phyloP scores from a whole-genome alignment of 2,888 invertebrate genomes.

The Drosophila flavopinicola region DNA sequence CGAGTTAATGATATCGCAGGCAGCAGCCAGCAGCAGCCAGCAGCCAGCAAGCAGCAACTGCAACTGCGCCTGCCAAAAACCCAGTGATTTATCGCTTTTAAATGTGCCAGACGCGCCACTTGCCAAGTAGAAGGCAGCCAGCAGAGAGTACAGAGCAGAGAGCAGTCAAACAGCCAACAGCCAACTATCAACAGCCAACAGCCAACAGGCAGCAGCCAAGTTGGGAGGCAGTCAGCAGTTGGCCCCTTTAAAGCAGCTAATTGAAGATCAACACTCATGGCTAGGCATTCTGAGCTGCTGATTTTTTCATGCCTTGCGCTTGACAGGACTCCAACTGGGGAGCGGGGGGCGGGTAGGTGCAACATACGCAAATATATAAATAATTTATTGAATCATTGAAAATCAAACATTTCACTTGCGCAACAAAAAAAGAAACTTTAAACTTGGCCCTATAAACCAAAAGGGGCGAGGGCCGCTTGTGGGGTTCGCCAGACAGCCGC shows the following conservation, averaged over 20 bases:
- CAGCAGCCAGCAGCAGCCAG: conserved; percentile 13
- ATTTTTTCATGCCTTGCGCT: not conserved
- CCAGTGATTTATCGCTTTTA: conserved; percentile 73
- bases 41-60: not conserved
- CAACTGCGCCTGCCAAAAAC: conserved; percentile 69
- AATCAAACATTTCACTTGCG: conserved; percentile 82
- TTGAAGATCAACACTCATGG: conserved; percentile 65
- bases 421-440: conserved; percentile 44
- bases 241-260: conserved; percentile 56
- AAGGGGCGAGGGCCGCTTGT: no score
- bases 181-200: conserved; percentile 14
- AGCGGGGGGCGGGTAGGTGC: not conserved
- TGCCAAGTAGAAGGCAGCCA: conserved; percentile 43
- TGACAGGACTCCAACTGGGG: no score
- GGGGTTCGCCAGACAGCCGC: conserved; percentile 46
- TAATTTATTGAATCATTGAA: conserved; percentile 81
- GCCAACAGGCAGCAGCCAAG: conserved; percentile 30
- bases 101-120: conserved; percentile 64
- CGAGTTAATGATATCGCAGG: conserved; percentile 72
- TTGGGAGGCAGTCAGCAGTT: conserved; percentile 15
- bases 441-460: conserved; percentile 4
- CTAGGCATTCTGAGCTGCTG: not conserved
- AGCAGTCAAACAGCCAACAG: conserved; percentile 10
- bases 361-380: conserved; percentile 75
- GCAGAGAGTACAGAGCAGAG: not conserved